Percentiles rank a stretch among this genome's conserved stretches.
phyloP scores from a whole-genome alignment of 2,888 invertebrate genomes.

The Hypomecis punctinalis region DNA sequence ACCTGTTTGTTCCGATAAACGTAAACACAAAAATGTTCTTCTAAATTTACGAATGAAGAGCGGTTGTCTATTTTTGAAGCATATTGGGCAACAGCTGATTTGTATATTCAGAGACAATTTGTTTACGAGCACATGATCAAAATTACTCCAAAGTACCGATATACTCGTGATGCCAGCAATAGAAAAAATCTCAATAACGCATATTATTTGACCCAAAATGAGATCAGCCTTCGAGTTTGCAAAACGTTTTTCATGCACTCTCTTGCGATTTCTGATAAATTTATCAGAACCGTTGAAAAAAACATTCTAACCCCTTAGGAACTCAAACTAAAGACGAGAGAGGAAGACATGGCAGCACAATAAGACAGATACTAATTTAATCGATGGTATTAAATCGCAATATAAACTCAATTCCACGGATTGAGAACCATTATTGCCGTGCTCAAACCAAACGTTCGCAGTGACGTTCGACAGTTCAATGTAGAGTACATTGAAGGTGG shows the following conservation, averaged over 20 bases:
- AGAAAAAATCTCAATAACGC: neutral
- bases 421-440: neutral
- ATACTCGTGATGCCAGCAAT: neutral
- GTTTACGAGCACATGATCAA: neutral
- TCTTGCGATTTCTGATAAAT: neutral
- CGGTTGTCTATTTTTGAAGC: neutral
- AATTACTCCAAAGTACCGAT: neutral
- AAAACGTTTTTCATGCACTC: neutral
- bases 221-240: neutral
- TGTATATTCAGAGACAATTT: neutral
- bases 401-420: constrained; percentile 1
- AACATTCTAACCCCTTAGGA: neutral
- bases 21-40: neutral
- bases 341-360: neutral
- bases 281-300: constrained; percentile 1
- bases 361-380: neutral
- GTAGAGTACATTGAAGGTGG: neutral
- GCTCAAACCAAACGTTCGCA: constrained; percentile 1
- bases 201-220: neutral
- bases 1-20: neutral
- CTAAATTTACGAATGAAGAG: neutral
- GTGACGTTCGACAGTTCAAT: too few relatives aligned
- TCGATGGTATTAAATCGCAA: neutral
- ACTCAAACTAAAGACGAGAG: neutral
- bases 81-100: neutral